Evolutionary conservation across 2,113 vertebrate species (phyloP).

Genomic region (Macaca fascicularis): T2T-MFA8v1.1 NC_088389.1:76732501-76733000

Average conservation of each 20-base stretch:
- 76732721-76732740: background rate
- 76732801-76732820: background rate
- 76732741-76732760: background rate
- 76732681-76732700: constrained; percentile 5
- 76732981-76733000: background rate
- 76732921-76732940: background rate
- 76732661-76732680: background rate
- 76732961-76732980: constrained; percentile 12
- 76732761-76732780: background rate
- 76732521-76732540: background rate
- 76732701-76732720: background rate
- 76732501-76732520: constrained; percentile 18
- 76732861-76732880: background rate
- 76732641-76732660: background rate
- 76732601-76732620: background rate
- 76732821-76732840: background rate
- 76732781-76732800: background rate
- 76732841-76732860: constrained; percentile 21
- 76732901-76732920: background rate
- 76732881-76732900: background rate
- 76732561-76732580: background rate
- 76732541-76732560: background rate
- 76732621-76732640: background rate
- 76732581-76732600: background rate
- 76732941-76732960: background rate